phyloP scores from a whole-genome alignment of 2,888 invertebrate species.

The Meloe dianella region DNA sequence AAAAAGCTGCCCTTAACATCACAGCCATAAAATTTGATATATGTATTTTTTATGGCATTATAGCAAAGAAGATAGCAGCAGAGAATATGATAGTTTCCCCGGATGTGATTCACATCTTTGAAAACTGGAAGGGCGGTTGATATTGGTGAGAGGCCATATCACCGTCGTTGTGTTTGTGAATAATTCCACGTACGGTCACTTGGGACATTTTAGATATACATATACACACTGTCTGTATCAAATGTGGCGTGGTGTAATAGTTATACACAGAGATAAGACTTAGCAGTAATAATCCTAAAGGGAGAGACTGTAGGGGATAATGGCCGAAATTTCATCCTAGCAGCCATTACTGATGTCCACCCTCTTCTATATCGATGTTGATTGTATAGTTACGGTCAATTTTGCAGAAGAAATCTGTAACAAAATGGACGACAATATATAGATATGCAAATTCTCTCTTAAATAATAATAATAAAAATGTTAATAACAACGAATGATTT shows the following conservation, averaged over 20 bases:
- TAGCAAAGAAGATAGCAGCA: constrained; percentile 25
- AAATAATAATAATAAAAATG: not conserved
- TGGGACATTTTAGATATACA: constrained; percentile 38
- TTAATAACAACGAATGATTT: not conserved
- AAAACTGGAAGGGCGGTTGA: not conserved
- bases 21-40: constrained; percentile 29
- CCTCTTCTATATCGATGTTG: constrained; percentile 14
- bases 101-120: constrained; percentile 35
- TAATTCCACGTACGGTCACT: constrained; percentile 37
- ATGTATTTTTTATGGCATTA: constrained; percentile 30
- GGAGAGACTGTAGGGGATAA: constrained; percentile 32
- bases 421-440: constrained; percentile 34
- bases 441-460: no score
- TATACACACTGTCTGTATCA: constrained; percentile 29
- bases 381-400: constrained; percentile 33
- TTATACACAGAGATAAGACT: constrained; percentile 31
- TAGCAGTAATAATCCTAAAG: constrained; percentile 27
- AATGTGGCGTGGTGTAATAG: constrained; percentile 25
- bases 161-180: constrained; percentile 20
- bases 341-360: constrained; percentile 18
- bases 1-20: constrained; percentile 11
- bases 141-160: constrained; percentile 25
- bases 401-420: constrained; percentile 24
- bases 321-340: constrained; percentile 31
- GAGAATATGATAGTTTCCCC: constrained; percentile 22